phyloP scores from a whole-genome alignment of 1,140 invertebrate species.

The Belonocnema kinseyi region DNA sequence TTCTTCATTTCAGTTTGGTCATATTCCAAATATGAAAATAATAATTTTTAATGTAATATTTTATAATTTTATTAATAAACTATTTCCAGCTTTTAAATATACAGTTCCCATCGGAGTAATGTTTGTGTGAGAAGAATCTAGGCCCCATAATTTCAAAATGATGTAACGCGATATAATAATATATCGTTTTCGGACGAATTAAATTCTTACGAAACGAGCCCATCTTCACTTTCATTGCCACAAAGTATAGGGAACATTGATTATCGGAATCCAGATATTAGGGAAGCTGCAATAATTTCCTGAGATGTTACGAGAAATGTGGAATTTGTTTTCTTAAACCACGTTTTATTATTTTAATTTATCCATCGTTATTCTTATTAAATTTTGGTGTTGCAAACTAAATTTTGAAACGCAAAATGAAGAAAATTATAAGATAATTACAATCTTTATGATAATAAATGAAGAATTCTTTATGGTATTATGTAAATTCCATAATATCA shows the following conservation, averaged over 20 bases:
- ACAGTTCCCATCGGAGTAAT: not conserved
- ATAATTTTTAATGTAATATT: too few species aligned
- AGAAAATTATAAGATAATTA: too few species aligned
- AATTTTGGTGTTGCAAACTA: too few species aligned
- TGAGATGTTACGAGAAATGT: not conserved
- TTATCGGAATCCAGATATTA: slow-evolving; percentile 29
- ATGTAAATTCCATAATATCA: too few species aligned
- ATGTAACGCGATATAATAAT: not conserved
- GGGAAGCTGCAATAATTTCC: slow-evolving; percentile 18
- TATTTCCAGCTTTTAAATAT: too few species aligned
- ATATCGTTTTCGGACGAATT: slow-evolving; percentile 1
- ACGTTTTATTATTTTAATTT: not conserved
- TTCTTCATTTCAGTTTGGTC: too few species aligned
- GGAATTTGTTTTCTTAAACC: not conserved
- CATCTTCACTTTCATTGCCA: slow-evolving; percentile 16
- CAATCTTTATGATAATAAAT: too few species aligned
- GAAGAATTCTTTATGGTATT: too few species aligned
- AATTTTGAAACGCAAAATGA: too few species aligned
- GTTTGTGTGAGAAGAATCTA: not conserved
- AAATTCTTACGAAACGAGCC: slow-evolving; percentile 23
- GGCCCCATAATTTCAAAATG: not conserved
- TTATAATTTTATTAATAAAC: too few species aligned
- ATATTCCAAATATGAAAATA: too few species aligned
- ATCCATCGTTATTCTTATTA: not conserved
- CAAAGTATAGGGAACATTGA: not conserved